These are phyloP conservation scores for Phocides pigmalion DNA, from an alignment of 1,140 invertebrate species.

Conservation along the genomic window DNA sequence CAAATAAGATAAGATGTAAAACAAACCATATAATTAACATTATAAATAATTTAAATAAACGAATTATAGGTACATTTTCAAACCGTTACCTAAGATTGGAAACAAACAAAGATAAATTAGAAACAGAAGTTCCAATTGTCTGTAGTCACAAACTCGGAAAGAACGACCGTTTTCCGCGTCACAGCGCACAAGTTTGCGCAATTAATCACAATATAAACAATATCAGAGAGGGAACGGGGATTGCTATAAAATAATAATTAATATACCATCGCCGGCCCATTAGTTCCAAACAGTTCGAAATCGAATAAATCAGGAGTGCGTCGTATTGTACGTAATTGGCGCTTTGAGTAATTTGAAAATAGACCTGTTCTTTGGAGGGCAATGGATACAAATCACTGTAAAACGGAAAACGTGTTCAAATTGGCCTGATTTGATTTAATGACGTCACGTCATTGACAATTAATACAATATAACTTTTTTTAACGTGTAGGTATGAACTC, in stretches of 20 bases:
- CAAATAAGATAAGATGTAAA: no score
- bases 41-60: neutral
- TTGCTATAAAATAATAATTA: constrained; percentile 59
- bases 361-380: constrained; percentile 5
- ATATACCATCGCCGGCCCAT: constrained; percentile 51
- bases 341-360: constrained; percentile 38
- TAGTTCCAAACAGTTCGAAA: constrained; percentile 45
- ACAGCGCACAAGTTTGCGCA: constrained; percentile 37
- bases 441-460: constrained; percentile 2
- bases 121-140: constrained; percentile 32
- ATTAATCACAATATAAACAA: constrained; percentile 58
- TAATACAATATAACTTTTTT: no score
- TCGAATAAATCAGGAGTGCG: constrained; percentile 55
- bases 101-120: constrained; percentile 26
- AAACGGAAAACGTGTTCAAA: neutral
- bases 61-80: constrained; percentile 4
- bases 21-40: neutral
- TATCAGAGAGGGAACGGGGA: constrained; percentile 36
- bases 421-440: neutral
- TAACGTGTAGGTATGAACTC: no score
- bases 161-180: constrained; percentile 27
- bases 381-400: constrained; percentile 1
- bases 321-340: constrained; percentile 46
- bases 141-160: constrained; percentile 37
- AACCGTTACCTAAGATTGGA: constrained; percentile 26